Evolutionary conservation across 2,113 vertebrate species (phyloP).

Genomic region (Eira barbara): DNA sequence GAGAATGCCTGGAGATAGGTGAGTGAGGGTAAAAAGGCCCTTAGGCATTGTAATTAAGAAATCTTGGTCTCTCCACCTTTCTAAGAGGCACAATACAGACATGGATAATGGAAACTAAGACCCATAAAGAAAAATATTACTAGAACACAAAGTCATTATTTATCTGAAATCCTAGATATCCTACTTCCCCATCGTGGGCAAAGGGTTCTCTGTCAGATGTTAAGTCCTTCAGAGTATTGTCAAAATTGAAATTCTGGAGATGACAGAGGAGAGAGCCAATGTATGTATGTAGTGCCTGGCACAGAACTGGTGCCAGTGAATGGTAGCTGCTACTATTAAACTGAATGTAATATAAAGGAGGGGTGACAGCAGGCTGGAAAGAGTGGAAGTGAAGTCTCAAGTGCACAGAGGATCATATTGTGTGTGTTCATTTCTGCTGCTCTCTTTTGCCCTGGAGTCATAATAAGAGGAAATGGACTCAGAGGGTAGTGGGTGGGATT

Average conservation of each 20-base stretch:
- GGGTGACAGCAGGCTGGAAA: constrained; percentile 9
- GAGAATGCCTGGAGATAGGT: not conserved
- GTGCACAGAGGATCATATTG: not conserved
- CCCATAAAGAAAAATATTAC: not conserved
- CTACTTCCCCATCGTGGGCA: not conserved
- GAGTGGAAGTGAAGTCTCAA: not conserved
- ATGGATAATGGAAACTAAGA: not conserved
- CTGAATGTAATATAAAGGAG: not conserved
- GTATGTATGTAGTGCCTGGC: constrained; percentile 1
- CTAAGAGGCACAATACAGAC: not conserved
- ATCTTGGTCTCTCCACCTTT: not conserved
- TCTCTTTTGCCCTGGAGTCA: not conserved
- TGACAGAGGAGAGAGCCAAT: not conserved
- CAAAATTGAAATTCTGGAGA: not conserved
- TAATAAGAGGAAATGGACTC: constrained; percentile 46
- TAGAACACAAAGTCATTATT: not conserved
- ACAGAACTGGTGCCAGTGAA: not conserved
- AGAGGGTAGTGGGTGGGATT: not conserved
- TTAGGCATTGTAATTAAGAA: constrained; percentile 1
- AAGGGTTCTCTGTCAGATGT: not conserved
- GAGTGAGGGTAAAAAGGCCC: not conserved
- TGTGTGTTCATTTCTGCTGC: not conserved
- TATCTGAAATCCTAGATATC: constrained; percentile 10
- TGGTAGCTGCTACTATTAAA: not conserved
- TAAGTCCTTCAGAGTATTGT: not conserved